These are phyloP conservation scores for Nephrotoma appendiculata DNA, from an alignment of 2,888 invertebrate species.

Conservation along the genomic window DNA sequence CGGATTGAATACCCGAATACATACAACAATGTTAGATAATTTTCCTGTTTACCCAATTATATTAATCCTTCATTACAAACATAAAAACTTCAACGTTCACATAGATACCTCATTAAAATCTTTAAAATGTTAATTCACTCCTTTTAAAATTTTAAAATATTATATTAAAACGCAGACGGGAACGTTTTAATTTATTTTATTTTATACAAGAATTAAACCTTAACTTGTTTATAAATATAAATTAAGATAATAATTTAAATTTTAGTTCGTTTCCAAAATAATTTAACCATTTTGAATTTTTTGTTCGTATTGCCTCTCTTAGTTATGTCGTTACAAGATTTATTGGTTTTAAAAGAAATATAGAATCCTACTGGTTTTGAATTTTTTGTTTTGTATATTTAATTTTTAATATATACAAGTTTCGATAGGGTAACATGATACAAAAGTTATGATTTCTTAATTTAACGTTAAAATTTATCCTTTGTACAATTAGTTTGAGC, in stretches of 20 bases:
- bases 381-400: background rate
- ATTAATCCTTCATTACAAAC: background rate
- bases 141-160: background rate
- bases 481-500: background rate
- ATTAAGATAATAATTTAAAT: background rate
- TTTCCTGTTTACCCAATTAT: background rate
- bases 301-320: background rate
- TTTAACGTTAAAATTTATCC: background rate
- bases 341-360: background rate
- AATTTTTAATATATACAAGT: background rate
- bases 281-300: background rate
- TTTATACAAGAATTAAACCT: background rate
- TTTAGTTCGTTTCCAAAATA: background rate
- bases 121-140: background rate
- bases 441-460: background rate
- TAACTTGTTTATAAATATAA: background rate
- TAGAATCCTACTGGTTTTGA: background rate
- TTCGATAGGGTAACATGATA: background rate
- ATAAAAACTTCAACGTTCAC: background rate
- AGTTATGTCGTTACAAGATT: background rate
- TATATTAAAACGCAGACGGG: background rate
- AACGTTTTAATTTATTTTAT: background rate
- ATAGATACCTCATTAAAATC: background rate
- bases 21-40: too few relatives aligned
- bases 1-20: too few relatives aligned